These are phyloP conservation scores for Rosalia funebris DNA, from an alignment of 2,888 invertebrate species.

Conservation along the genomic window DNA sequence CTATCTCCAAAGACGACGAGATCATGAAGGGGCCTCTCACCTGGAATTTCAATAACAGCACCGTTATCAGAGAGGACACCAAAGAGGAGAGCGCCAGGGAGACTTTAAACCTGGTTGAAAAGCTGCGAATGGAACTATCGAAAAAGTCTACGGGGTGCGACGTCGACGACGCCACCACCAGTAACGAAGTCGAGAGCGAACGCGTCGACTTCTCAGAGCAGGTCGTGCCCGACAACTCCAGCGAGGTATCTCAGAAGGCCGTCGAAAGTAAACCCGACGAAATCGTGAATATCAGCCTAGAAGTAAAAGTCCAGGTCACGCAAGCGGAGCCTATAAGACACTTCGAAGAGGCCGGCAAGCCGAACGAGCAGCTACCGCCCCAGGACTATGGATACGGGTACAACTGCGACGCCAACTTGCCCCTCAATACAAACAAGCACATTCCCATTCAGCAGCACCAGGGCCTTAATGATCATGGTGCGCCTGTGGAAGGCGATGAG, in stretches of 20 bases:
- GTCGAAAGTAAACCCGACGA: constrained; percentile 35
- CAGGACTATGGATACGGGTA: constrained; percentile 45
- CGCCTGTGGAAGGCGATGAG: constrained; percentile 67
- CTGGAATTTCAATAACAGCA: constrained; percentile 74
- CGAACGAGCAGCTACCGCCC: constrained; percentile 23
- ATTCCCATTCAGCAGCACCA: constrained; percentile 49
- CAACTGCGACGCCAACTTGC: constrained; percentile 56
- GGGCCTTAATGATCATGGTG: constrained; percentile 60
- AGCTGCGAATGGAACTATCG: constrained; percentile 78
- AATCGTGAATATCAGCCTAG: constrained; percentile 46
- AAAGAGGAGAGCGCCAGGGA: constrained; percentile 86
- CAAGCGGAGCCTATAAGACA: constrained; percentile 36
- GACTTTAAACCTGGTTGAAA: constrained; percentile 85
- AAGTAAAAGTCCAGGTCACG: constrained; percentile 49
- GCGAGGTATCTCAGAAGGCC: constrained; percentile 34
- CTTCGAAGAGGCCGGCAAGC: constrained; percentile 30
- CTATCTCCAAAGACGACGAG: constrained; percentile 69
- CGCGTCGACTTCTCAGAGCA: constrained; percentile 56
- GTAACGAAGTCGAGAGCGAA: constrained; percentile 59
- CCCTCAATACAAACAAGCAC: constrained; percentile 57
- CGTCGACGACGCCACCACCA: constrained; percentile 60
- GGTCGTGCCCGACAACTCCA: constrained; percentile 55
- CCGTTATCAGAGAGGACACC: constrained; percentile 78
- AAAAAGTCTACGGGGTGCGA: constrained; percentile 70
- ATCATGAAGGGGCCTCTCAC: constrained; percentile 70